Conservation (phyloP, 2,888 invertebrate genomes). For the Coleophora flavipennella region DNA sequence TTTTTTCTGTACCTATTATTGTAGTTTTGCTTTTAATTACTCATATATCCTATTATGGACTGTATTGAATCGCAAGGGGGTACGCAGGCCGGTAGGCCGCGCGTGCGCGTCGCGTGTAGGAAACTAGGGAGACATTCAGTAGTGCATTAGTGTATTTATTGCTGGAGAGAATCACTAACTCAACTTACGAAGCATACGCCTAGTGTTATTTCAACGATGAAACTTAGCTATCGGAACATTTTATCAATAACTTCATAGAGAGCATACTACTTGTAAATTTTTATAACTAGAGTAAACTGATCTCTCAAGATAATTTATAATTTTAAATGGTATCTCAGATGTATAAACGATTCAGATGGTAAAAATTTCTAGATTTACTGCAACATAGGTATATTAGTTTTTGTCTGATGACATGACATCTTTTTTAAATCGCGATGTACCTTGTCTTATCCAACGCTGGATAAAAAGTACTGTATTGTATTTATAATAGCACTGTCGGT, state of each 20-base stretch:
- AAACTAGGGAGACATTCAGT: constrained; percentile 52
- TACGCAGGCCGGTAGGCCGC: background rate
- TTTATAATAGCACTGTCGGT: constrained; percentile 61
- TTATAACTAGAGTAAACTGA: constrained; percentile 70
- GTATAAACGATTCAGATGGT: constrained; percentile 62
- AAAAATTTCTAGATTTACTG: constrained; percentile 60
- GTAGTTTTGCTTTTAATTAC: constrained; percentile 32
- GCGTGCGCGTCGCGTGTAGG: constrained; percentile 42
- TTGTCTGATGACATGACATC: constrained; percentile 46
- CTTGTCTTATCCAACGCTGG: constrained; percentile 53
- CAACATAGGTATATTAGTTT: constrained; percentile 47
- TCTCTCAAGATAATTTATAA: constrained; percentile 70
- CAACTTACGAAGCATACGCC: constrained; percentile 46
- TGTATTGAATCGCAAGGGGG: background rate
- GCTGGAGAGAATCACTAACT: constrained; percentile 53
- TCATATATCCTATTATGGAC: constrained; percentile 2
- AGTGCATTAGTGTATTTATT: constrained; percentile 62
- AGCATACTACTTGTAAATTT: constrained; percentile 66
- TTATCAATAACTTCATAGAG: constrained; percentile 33
- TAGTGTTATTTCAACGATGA: constrained; percentile 56
- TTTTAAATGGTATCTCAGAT: constrained; percentile 62
- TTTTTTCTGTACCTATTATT: constrained; percentile 24
- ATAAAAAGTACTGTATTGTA: constrained; percentile 44
- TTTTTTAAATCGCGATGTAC: constrained; percentile 53
- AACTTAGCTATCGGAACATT: constrained; percentile 50